Evolutionary conservation across 2,113 vertebrate species (phyloP).

Genomic region (Todiramphus saurophagus): DNA sequence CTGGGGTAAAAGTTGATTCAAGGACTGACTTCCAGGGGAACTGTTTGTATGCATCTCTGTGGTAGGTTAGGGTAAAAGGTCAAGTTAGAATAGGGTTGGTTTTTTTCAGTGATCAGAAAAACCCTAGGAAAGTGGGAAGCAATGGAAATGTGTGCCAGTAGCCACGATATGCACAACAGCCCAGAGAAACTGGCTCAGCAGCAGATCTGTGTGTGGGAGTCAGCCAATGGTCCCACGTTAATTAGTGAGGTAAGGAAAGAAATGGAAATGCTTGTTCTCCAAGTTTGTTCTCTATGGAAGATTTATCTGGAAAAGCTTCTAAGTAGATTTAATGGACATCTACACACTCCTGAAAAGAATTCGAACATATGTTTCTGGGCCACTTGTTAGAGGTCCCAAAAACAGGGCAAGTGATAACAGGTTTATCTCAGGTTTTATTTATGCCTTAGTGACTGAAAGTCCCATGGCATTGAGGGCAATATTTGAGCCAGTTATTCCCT

Average conservation of each 20-base stretch:
- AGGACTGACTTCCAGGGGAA: neutral
- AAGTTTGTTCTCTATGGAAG: neutral
- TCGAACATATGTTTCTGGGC: neutral
- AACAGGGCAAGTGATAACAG: neutral
- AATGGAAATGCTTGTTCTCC: neutral
- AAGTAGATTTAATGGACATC: neutral
- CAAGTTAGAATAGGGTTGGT: neutral
- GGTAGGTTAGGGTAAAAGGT: neutral
- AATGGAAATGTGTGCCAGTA: neutral
- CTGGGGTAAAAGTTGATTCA: neutral
- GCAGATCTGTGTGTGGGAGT: neutral
- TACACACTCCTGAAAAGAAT: neutral
- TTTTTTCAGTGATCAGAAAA: neutral
- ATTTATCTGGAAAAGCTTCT: slow-evolving; percentile 12
- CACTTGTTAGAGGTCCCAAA: neutral
- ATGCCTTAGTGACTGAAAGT: neutral
- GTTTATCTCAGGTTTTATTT: neutral
- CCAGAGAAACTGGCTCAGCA: neutral
- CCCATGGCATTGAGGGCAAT: neutral
- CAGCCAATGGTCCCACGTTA: neutral
- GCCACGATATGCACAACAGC: neutral
- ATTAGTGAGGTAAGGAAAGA: slow-evolving; percentile 26
- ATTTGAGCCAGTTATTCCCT: neutral
- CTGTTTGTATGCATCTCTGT: neutral
- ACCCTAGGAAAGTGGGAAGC: neutral